Percentiles rank a stretch among this genome's conserved stretches.
Evolutionary conservation across 1,140 invertebrate genomes (phyloP).

Genomic region (Calephelis virginiensis): DNA sequence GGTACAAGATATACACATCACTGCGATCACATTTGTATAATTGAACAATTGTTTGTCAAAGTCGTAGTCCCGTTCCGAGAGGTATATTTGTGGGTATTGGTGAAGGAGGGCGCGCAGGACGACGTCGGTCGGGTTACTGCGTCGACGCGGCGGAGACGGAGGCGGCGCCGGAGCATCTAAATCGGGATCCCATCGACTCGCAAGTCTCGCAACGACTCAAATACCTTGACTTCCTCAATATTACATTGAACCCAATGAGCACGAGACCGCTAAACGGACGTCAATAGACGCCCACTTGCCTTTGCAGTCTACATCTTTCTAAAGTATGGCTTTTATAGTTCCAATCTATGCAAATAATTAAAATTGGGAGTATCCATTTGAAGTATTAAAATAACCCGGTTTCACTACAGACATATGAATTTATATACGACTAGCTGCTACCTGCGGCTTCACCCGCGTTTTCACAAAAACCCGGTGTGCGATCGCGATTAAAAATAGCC

Average conservation of each 20-base stretch:
- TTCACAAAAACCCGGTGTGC: no score
- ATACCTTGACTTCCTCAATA: conserved; percentile 79
- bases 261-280: conserved; percentile 69
- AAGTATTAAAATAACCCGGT: no score
- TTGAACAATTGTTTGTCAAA: conserved; percentile 42
- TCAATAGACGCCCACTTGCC: conserved; percentile 67
- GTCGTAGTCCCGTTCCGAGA: conserved; percentile 42
- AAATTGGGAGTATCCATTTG: no score
- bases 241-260: conserved; percentile 74
- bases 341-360: neutral
- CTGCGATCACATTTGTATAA: conserved; percentile 33
- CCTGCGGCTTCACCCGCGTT: no score
- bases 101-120: conserved; percentile 54
- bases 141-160: conserved; percentile 62
- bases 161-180: conserved; percentile 72
- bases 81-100: conserved; percentile 43
- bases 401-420: no score
- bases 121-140: conserved; percentile 69
- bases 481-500: no score
- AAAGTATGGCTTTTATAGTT: conserved; percentile 35
- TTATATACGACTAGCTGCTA: no score
- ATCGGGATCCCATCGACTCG: conserved; percentile 65
- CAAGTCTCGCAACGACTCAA: conserved; percentile 73
- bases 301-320: conserved; percentile 34
- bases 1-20: conserved; percentile 30